Evolutionary conservation across 2,113 vertebrate species (phyloP).

Genomic region (Euleptes europaea): DNA sequence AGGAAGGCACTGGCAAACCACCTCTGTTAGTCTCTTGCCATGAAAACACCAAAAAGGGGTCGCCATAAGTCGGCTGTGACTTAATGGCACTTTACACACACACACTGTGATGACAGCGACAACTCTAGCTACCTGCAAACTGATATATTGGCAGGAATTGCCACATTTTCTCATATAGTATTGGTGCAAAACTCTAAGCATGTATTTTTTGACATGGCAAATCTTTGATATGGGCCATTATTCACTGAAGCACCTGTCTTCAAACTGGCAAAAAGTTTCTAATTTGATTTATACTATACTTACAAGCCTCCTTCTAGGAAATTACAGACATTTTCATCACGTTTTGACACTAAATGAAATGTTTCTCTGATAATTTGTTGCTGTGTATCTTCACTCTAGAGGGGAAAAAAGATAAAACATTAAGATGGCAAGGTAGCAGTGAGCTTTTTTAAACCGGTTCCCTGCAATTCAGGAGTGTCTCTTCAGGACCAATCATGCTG

Average conservation of each 20-base stretch:
- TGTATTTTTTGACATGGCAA: not conserved
- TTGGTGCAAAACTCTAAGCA: not conserved
- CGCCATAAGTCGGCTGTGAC: too few relatives aligned
- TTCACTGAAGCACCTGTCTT: not conserved
- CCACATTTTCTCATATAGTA: too few relatives aligned
- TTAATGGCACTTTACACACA: too few relatives aligned
- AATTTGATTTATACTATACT: conserved; percentile 71
- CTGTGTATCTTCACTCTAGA: conserved; percentile 95
- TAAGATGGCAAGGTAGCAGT: not conserved
- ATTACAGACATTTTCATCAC: conserved; percentile 98
- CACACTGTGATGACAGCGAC: not conserved
- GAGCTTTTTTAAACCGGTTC: not conserved
- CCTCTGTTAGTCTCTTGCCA: too few relatives aligned
- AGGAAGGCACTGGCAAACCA: too few relatives aligned
- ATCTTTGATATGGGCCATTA: not conserved
- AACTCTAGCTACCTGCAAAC: not conserved
- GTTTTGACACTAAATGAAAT: conserved; percentile 96
- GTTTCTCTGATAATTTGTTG: conserved; percentile 99
- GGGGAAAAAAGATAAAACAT: conserved; percentile 40
- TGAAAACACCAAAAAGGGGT: too few relatives aligned
- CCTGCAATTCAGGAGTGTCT: too few relatives aligned
- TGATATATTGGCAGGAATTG: not conserved
- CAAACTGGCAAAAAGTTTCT: not conserved
- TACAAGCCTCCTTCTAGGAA: conserved; percentile 98
- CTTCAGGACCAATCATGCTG: too few relatives aligned